Percentiles rank a stretch among this genome's conserved stretches.
phyloP scores from a whole-genome alignment of 92 coral and sea anemone species.

The Zoanthus sansibaricus region DNA sequence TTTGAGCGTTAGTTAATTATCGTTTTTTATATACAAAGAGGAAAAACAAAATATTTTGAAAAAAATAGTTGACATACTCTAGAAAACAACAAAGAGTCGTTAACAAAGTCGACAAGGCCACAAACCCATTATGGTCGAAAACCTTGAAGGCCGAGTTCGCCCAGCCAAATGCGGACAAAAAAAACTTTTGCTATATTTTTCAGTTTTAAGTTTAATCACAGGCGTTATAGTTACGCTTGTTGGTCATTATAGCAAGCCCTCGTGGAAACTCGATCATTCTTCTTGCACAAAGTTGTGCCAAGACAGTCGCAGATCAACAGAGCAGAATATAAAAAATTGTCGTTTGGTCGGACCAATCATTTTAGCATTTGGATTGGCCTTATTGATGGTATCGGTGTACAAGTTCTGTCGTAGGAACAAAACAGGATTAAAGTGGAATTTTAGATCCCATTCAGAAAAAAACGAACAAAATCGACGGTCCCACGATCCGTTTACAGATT shows the following conservation, averaged over 20 bases:
- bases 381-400: constrained; percentile 1
- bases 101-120: not conserved
- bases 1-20: too few species aligned
- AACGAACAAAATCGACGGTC: not conserved
- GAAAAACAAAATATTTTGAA: not conserved
- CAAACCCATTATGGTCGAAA: not conserved
- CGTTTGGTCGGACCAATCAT: constrained; percentile 27
- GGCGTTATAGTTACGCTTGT: constrained; percentile 24
- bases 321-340: constrained; percentile 26
- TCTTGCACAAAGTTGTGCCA: constrained; percentile 23
- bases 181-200: constrained; percentile 22
- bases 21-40: too few species aligned
- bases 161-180: constrained; percentile 36
- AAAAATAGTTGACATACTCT: not conserved
- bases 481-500: not conserved
- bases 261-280: constrained; percentile 1
- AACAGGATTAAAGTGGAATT: constrained; percentile 41
- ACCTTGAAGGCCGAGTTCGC: constrained; percentile 36
- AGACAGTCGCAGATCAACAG: constrained; percentile 8
- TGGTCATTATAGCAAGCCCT: constrained; percentile 38
- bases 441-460: constrained; percentile 6
- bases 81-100: not conserved
- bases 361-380: constrained; percentile 16
- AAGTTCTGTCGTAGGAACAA: constrained; percentile 19
- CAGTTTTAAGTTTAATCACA: not conserved